A percentile compares a stretch with the other conserved stretches of the same genome.
These are phyloP conservation scores for Onychomys torridus DNA, from an alignment of 2,797 vertebrate species.

Conservation along the genomic window DNA sequence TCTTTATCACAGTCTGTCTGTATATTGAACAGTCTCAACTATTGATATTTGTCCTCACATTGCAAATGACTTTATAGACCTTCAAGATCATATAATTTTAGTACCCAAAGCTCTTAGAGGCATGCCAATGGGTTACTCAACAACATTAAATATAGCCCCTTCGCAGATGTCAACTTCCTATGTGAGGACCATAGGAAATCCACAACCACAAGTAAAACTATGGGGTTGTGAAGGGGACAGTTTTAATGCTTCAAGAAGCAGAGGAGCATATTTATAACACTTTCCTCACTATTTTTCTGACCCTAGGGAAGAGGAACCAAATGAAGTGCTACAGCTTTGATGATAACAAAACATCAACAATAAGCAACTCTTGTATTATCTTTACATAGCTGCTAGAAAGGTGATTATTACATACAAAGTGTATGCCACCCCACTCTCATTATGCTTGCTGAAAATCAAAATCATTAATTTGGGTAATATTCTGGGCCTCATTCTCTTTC, in stretches of 20 bases:
- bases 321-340: neutral
- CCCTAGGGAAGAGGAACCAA: neutral
- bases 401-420: neutral
- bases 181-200: neutral
- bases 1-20: neutral
- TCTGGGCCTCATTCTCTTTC: too few species aligned
- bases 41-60: neutral
- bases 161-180: neutral
- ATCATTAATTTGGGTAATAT: neutral
- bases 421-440: neutral
- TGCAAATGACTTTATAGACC: neutral
- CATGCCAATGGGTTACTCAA: neutral
- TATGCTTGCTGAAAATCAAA: accelerated
- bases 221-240: neutral
- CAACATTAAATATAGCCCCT: neutral
- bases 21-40: neutral
- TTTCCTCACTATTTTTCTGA: neutral
- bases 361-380: neutral
- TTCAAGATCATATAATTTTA: neutral
- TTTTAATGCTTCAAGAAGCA: neutral
- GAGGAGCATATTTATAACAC: neutral
- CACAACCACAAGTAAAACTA: neutral
- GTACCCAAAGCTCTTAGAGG: neutral
- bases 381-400: neutral
- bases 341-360: neutral